These are phyloP conservation scores for Yponomeuta malinellus DNA, from an alignment of 2,888 invertebrate genomes.

Conservation along the genomic window DNA sequence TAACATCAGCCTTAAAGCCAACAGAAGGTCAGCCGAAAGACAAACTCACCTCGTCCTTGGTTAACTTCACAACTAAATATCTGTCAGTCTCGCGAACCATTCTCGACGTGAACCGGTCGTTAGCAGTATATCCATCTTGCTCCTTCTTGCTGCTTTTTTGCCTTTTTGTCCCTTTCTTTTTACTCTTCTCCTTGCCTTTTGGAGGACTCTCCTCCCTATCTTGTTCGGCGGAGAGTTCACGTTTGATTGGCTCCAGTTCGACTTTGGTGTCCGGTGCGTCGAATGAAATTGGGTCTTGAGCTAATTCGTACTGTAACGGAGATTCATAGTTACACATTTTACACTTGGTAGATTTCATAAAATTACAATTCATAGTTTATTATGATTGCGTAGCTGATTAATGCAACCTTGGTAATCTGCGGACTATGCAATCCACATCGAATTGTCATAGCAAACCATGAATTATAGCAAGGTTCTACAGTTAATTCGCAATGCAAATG, in stretches of 20 bases:
- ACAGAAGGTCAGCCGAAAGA: not conserved
- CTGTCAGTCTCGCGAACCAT: slow-evolving; percentile 68
- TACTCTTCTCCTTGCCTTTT: not conserved
- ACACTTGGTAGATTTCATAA: too few relatives aligned
- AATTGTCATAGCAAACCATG: too few relatives aligned
- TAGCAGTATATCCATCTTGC: slow-evolving; percentile 20
- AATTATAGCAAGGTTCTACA: too few relatives aligned
- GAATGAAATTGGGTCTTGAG: not conserved
- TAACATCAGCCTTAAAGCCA: too few relatives aligned
- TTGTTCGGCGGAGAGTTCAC: not conserved
- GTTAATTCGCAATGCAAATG: too few relatives aligned
- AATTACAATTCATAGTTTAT: too few relatives aligned
- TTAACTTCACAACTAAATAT: slow-evolving; percentile 60
- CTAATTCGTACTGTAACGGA: too few relatives aligned
- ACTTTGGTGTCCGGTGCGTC: not conserved
- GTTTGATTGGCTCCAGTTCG: not conserved
- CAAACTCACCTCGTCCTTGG: slow-evolving; percentile 49
- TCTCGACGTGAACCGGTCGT: slow-evolving; percentile 54
- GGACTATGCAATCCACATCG: too few relatives aligned
- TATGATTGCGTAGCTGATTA: too few relatives aligned
- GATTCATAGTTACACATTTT: too few relatives aligned
- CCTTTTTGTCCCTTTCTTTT: slow-evolving; percentile 10
- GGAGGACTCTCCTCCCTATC: not conserved
- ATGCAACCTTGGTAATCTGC: too few relatives aligned
- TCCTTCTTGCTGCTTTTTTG: slow-evolving; percentile 16